These are phyloP conservation scores for Chaetodon trifascialis DNA, from an alignment of 2,113 vertebrate species.

Conservation along the genomic window DNA sequence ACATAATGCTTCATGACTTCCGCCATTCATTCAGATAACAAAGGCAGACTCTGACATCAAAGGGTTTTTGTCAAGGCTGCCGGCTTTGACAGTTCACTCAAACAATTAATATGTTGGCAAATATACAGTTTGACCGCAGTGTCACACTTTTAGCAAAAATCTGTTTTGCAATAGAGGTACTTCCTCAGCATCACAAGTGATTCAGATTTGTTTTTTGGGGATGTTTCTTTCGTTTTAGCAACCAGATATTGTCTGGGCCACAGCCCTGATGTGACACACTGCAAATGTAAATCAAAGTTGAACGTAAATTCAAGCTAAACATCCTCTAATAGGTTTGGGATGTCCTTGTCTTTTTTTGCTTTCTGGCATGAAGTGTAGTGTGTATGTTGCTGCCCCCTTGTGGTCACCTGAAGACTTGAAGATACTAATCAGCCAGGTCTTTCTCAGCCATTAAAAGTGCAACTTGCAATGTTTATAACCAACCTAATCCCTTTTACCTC, in stretches of 20 bases:
- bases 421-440: background rate
- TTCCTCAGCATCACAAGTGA: conserved; percentile 29
- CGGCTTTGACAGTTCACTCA: background rate
- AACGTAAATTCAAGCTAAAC: background rate
- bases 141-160: background rate
- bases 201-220: conserved; percentile 12
- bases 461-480: background rate
- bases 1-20: background rate
- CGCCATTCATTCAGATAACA: background rate
- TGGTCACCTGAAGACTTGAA: conserved; percentile 22
- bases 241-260: background rate
- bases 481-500: background rate
- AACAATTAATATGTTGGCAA: background rate
- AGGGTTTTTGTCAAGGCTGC: background rate
- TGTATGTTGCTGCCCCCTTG: conserved; percentile 34
- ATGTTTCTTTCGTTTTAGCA: conserved; percentile 32
- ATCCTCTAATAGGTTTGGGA: too few relatives aligned
- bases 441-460: background rate
- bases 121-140: background rate
- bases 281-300: conserved; percentile 1
- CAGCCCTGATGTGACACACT: background rate
- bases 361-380: background rate
- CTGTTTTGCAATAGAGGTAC: conserved; percentile 12
- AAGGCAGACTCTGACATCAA: conserved; percentile 15
- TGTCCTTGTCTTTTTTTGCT: background rate